Evolutionary conservation across 2,797 vertebrate species (phyloP), one percentile per base, ranked within the genome.

Genomic region (Enteromius argenteus): DNA sequence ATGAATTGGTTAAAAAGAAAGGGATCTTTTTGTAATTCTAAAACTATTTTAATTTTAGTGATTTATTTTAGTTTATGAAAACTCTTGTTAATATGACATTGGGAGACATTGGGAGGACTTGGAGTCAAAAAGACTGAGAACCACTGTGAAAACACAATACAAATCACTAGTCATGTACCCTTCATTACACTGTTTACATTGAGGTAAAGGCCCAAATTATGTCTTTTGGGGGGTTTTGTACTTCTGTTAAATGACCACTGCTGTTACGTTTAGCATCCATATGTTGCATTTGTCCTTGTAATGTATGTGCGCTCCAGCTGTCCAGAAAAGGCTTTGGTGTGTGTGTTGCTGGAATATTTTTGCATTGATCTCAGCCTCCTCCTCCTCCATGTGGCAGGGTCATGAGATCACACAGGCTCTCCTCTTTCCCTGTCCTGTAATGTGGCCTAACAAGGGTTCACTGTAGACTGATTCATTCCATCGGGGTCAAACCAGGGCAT

Each of bases 381-480:
- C 27, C 44, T 30, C 7, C 21, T 76, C 53, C 60, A 58, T 83
- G 67, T 79, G 58, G 51, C 64, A 46, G 60, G 81, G 78, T 80
- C 76, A 80, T 75, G 17, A 68, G 69, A 80, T 71, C 51, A 62
- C 53, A 46, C 56, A 42, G 64, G 13, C 73, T 68, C 62, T 80
- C 42, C 21, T 85, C 56, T 56, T 62, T 39, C 44, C 32, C 30
- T 42, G 27, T 73, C 62, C 67, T 79, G 35, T 79, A 58, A 71
- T 73, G 68, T 79, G 60, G 58, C 58, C 27, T 30, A 56, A 83
- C 75, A 73, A 73, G 44, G 13, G 51, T 53, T 83, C 30, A 53
- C 77, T 71, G 77, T 62, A n/a, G n/a, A 58, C 37, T 56, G 44
- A 32, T 77, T 75, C 71, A 85, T 84, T 62, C 53, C 42, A 32